A percentile compares a stretch with the other conserved stretches of the same genome.
Evolutionary conservation across 1,140 invertebrate species (phyloP).

Genomic region (Cherax quadricarinatus): DNA sequence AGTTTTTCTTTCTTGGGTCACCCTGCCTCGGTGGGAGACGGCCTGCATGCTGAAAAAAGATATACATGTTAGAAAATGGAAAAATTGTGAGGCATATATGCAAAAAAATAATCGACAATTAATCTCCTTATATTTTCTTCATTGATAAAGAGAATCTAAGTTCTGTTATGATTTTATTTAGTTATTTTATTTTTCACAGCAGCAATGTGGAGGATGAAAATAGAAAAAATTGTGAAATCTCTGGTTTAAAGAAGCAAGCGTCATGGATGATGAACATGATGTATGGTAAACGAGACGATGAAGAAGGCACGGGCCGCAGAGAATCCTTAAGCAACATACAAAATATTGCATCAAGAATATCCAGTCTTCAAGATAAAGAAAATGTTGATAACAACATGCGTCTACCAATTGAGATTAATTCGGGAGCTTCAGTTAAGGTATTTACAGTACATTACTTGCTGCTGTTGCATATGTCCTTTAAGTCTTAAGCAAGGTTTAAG

Average conservation of each 20-base stretch:
- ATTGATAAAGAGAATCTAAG: too few species aligned
- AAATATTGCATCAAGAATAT: conserved; percentile 67
- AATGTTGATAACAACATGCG: conserved; percentile 61
- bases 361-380: conserved; percentile 71
- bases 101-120: too few species aligned
- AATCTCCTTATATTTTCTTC: too few species aligned
- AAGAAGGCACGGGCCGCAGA: conserved; percentile 64
- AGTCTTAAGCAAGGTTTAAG: too few species aligned
- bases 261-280: conserved; percentile 81
- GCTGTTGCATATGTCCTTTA: not conserved
- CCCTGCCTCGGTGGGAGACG: too few species aligned
- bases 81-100: too few species aligned
- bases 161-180: too few species aligned
- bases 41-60: too few species aligned
- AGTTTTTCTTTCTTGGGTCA: too few species aligned
- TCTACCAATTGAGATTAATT: conserved; percentile 61
- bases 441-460: not conserved
- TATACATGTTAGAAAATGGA: too few species aligned
- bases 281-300: conserved; percentile 77
- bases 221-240: conserved; percentile 75
- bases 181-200: conserved; percentile 20
- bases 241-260: conserved; percentile 78
- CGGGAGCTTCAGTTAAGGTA: conserved; percentile 64
- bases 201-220: conserved; percentile 74
- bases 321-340: conserved; percentile 69